A percentile compares a stretch with the other conserved stretches of the same genome.
Evolutionary conservation across 2,888 invertebrate species (phyloP).

Genomic region (Cataglyphis albicans): DNA sequence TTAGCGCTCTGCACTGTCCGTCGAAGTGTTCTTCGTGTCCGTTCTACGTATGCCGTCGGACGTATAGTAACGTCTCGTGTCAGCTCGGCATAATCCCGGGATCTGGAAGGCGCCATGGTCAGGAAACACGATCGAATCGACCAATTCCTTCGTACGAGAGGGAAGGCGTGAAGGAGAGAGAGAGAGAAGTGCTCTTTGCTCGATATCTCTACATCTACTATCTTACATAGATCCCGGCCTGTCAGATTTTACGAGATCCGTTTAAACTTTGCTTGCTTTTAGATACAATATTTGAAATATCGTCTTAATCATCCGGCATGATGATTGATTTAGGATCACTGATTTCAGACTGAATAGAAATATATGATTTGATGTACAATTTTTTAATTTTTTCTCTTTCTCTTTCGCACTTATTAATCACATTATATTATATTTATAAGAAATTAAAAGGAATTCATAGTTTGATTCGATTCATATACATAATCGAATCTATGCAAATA

Average conservation of each 20-base stretch:
- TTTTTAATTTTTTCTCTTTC: not conserved
- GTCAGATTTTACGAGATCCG: slow-evolving; percentile 11
- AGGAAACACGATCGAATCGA: slow-evolving; percentile 82
- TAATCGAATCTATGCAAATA: not conserved
- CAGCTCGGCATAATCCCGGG: slow-evolving; percentile 81
- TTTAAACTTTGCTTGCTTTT: slow-evolving; percentile 27
- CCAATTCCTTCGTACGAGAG: slow-evolving; percentile 62
- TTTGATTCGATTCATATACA: not conserved
- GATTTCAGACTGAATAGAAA: not conserved
- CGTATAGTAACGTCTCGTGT: slow-evolving; percentile 80
- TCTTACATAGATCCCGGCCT: slow-evolving; percentile 19
- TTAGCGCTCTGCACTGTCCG: slow-evolving; percentile 77
- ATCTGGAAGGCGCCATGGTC: slow-evolving; percentile 81
- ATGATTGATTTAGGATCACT: not conserved
- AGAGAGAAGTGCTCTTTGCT: slow-evolving; percentile 63
- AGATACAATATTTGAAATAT: not conserved
- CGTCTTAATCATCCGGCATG: not conserved
- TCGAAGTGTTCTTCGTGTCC: slow-evolving; percentile 72
- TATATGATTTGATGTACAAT: not conserved
- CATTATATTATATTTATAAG: not conserved
- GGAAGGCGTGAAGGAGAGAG: slow-evolving; percentile 68
- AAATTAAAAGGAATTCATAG: not conserved
- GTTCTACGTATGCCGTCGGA: slow-evolving; percentile 65
- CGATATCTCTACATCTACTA: slow-evolving; percentile 62
- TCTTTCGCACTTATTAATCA: not conserved